phyloP scores from a whole-genome alignment of 2,113 vertebrate species.

The Oncorhynchus tshawytscha region DNA sequence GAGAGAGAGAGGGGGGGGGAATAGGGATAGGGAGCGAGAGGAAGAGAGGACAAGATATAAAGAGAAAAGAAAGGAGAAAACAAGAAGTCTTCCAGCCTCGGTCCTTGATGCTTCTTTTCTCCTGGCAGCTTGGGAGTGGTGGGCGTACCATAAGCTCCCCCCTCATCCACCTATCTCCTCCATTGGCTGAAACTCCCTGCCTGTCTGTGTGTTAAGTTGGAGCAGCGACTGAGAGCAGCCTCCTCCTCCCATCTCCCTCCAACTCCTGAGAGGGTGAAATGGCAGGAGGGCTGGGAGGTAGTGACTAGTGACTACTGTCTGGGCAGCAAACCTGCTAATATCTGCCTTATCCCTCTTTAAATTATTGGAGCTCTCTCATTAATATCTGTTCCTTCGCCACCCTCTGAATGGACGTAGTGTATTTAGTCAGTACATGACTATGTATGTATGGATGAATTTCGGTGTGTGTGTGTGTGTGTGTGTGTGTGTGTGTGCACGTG shows the following conservation, averaged over 20 bases:
- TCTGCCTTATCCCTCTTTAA: too few relatives aligned
- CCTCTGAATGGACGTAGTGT: too few relatives aligned
- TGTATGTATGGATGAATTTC: neutral
- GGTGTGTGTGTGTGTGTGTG: neutral
- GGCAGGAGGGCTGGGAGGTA: too few relatives aligned
- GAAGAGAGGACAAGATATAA: too few relatives aligned
- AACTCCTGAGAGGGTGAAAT: too few relatives aligned
- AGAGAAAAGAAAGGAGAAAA: neutral
- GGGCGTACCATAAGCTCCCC: constrained; percentile 55
- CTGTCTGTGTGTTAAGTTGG: neutral
- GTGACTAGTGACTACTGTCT: too few relatives aligned
- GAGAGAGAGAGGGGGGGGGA: neutral
- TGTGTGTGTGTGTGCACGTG: neutral
- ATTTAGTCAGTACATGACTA: too few relatives aligned
- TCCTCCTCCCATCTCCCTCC: neutral
- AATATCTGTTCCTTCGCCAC: too few relatives aligned
- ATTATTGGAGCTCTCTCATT: too few relatives aligned
- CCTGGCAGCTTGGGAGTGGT: constrained; percentile 40
- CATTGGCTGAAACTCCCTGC: constrained; percentile 12
- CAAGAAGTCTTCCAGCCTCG: neutral
- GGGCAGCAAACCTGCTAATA: too few relatives aligned
- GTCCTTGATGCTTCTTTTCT: neutral
- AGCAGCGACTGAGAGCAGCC: neutral
- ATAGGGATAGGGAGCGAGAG: too few relatives aligned
- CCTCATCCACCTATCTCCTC: constrained; percentile 59